Conservation (phyloP, 2,888 invertebrate genomes). For the Teinopalpus imperialis region DNA sequence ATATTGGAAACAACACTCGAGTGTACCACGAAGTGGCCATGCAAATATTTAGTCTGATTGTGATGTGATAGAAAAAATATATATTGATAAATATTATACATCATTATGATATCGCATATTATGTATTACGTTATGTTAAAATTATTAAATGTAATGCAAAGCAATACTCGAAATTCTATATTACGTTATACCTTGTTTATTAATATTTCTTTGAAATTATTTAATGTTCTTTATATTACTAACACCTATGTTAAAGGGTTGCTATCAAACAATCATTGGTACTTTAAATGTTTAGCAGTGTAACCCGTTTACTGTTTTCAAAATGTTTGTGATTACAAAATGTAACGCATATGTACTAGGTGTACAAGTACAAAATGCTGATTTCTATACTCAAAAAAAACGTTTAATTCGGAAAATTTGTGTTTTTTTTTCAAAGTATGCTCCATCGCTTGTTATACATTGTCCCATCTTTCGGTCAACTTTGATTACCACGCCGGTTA, state of each 20-base stretch:
- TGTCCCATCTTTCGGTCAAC: no score
- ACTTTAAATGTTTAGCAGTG: no score
- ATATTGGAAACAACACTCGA: conserved; percentile 10
- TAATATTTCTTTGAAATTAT: conserved; percentile 15
- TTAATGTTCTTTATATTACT: not conserved
- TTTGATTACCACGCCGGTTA: no score
- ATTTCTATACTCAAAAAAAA: no score
- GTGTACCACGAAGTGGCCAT: conserved; percentile 18
- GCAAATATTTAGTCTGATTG: conserved; percentile 42
- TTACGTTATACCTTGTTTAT: conserved; percentile 3
- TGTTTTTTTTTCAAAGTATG: no score
- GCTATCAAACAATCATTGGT: no score
- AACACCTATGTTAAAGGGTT: conserved; percentile 21
- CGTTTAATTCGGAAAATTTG: no score
- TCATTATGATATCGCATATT: not conserved
- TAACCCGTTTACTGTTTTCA: no score
- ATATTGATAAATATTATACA: conserved; percentile 21
- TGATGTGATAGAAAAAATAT: conserved; percentile 40
- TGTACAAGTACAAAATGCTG: no score
- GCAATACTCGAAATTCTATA: conserved; percentile 11
- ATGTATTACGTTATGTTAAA: not conserved
- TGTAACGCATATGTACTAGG: no score
- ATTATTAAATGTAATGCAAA: conserved; percentile 9
- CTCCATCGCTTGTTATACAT: no score
- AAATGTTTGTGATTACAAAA: no score